A percentile compares a stretch with the other conserved stretches of the same genome.
Evolutionary conservation across 2,888 invertebrate genomes (phyloP).

Genomic region (Tinea trinotella): DNA sequence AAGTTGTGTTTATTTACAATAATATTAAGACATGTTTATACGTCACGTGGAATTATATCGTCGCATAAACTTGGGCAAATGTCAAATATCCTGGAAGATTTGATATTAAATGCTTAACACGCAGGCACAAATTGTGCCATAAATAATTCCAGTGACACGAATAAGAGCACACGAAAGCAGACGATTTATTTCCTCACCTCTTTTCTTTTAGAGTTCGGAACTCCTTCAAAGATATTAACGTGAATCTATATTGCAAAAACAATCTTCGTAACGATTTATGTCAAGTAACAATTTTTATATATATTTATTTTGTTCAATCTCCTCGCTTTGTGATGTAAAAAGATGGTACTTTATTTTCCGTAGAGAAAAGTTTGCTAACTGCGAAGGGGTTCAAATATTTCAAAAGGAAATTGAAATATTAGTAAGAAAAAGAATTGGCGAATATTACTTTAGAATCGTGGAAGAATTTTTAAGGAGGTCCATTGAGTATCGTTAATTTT

Average conservation of each 20-base stretch:
- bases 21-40: neutral
- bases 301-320: neutral
- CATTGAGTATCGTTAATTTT: conserved; percentile 6
- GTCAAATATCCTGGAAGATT: conserved; percentile 2
- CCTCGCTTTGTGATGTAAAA: neutral
- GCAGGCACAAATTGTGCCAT: conserved; percentile 9
- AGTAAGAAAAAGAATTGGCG: neutral
- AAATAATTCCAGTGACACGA: conserved; percentile 14
- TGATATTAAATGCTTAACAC: conserved; percentile 14
- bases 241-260: neutral
- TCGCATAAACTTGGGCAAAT: neutral
- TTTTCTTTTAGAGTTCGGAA: neutral
- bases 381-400: conserved; percentile 13
- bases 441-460: conserved; percentile 6
- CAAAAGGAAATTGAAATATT: conserved; percentile 18
- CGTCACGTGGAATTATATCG: neutral
- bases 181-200: conserved; percentile 14
- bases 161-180: conserved; percentile 14
- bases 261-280: neutral
- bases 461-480: neutral
- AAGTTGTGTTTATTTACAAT: neutral
- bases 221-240: neutral
- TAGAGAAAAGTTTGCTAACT: neutral
- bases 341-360: neutral
- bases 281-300: neutral